Conservation (phyloP, 2,113 vertebrate genomes). For the Rhynchomys soricoides region DNA sequence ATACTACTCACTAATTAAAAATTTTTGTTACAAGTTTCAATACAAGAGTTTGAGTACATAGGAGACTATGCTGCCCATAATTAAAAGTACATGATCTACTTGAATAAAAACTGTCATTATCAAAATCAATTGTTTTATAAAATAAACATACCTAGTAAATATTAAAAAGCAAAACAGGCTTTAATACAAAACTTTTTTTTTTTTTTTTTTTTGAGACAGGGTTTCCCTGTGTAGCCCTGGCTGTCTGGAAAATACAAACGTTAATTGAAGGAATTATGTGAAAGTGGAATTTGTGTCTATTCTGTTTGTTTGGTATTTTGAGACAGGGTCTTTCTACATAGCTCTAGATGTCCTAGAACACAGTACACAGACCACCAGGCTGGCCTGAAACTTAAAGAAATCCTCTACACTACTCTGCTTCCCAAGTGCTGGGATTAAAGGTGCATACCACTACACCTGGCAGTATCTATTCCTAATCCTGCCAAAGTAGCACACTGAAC, state of each 20-base stretch:
- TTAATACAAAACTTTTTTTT: background rate
- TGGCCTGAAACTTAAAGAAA: background rate
- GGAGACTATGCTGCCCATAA: too few species aligned
- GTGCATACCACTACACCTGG: background rate
- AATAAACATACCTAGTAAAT: background rate
- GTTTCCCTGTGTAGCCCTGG: too few species aligned
- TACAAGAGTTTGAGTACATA: background rate
- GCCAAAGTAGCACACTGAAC: slow-evolving; percentile 6
- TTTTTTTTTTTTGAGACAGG: too few species aligned
- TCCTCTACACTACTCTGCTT: background rate
- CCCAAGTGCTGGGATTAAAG: background rate
- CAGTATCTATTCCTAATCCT: background rate
- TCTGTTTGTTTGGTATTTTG: background rate
- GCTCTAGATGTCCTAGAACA: background rate
- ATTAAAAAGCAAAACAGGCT: background rate
- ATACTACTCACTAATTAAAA: background rate
- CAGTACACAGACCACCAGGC: background rate
- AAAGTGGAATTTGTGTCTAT: background rate
- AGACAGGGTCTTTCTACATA: background rate
- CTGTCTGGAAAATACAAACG: too few species aligned
- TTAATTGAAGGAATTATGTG: background rate
- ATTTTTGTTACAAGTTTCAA: background rate
- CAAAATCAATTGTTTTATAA: background rate
- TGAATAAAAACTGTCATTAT: background rate
- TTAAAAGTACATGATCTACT: background rate